A percentile compares a stretch with the other conserved stretches of the same genome.
Conservation (phyloP, 2,888 invertebrate species). For the Pyrrhia umbra region DNA sequence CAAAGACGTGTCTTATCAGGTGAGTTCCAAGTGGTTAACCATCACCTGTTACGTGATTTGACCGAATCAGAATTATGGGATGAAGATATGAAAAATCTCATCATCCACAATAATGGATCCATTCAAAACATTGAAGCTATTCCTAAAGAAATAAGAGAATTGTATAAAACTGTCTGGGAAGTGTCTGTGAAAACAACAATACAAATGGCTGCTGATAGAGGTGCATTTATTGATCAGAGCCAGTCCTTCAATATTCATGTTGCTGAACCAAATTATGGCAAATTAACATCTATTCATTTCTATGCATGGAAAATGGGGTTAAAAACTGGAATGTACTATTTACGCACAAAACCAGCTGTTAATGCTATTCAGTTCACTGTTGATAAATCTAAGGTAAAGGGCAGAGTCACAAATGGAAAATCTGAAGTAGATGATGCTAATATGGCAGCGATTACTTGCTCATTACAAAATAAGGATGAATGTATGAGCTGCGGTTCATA, state of each 20-base stretch:
- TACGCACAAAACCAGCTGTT: constrained; percentile 98
- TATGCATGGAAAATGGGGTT: constrained; percentile 99
- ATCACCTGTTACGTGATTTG: constrained; percentile 97
- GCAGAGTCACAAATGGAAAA: constrained; percentile 71
- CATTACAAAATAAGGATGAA: constrained; percentile 96
- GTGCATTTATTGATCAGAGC: constrained; percentile 99
- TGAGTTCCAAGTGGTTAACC: constrained; percentile 99
- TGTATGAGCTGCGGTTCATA: constrained; percentile 97
- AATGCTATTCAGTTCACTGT: constrained; percentile 99
- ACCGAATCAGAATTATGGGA: constrained; percentile 98
- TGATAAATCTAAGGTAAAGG: constrained; percentile 92
- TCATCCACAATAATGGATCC: constrained; percentile 97
- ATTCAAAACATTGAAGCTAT: constrained; percentile 96
- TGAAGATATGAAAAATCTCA: constrained; percentile 98
- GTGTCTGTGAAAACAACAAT: constrained; percentile 97
- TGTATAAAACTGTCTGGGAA: constrained; percentile 99
- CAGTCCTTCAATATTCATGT: constrained; percentile 99
- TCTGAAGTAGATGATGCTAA: constrained; percentile 83
- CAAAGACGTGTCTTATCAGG: constrained; percentile 98
- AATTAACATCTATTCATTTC: constrained; percentile 99
- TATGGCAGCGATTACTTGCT: constrained; percentile 95
- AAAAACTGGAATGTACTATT: constrained; percentile 99
- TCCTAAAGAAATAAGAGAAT: constrained; percentile 95
- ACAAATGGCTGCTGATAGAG: constrained; percentile 99
- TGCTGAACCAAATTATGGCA: constrained; percentile 97